Percentiles rank a stretch among this genome's conserved stretches.
phyloP scores from a whole-genome alignment of 2,797 vertebrate genomes.

The Danio jaintianensis region DNA sequence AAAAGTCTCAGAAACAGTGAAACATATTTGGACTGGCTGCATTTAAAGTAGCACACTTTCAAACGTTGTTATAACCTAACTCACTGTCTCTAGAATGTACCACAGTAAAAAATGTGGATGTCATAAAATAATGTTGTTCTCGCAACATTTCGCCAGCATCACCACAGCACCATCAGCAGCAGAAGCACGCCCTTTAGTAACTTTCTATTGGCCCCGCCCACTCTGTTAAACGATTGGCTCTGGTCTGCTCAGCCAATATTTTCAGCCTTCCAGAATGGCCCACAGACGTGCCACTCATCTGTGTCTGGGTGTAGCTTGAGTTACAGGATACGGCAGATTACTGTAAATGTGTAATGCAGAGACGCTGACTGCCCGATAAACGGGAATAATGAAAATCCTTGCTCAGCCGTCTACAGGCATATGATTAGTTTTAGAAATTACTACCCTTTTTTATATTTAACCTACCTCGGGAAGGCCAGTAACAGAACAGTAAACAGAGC shows the following conservation, averaged over 20 bases:
- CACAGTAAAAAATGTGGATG: background rate
- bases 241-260: conserved; percentile 15
- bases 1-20: background rate
- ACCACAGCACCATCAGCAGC: background rate
- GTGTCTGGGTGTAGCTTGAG: conserved; percentile 19
- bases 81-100: background rate
- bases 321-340: conserved; percentile 12
- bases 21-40: background rate
- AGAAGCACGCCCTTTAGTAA: conserved; percentile 21
- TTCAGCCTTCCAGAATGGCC: conserved; percentile 28
- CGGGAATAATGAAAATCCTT: background rate
- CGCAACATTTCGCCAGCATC: background rate
- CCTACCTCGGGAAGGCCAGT: background rate
- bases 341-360: conserved; percentile 16
- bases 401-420: background rate
- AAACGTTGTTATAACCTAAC: background rate
- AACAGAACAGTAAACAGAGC: conserved; percentile 10
- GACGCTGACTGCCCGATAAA: background rate
- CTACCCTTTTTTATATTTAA: background rate
- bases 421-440: background rate
- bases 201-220: conserved; percentile 23
- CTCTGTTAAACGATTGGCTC: conserved; percentile 35
- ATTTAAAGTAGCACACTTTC: background rate
- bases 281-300: conserved; percentile 2
- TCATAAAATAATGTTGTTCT: background rate